Evolutionary conservation across 2,888 invertebrate species (phyloP), one percentile per base, ranked within the genome.

Genomic region (Masnerella sp.): DNA sequence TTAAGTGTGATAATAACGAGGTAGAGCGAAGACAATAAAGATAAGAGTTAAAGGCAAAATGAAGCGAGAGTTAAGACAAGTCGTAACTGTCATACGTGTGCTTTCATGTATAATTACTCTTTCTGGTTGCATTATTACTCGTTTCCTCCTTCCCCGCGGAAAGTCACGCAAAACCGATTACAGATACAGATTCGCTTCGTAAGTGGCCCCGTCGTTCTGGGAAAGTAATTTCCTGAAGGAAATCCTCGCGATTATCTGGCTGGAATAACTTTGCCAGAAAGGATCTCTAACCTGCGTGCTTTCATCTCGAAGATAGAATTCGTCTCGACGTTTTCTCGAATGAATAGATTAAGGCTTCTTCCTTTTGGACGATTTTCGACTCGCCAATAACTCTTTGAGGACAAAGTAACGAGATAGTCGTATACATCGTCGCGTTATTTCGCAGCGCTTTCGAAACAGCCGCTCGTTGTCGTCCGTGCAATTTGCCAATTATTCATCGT

Each of bases 211-310:
- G 79, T 80, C 79, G 79, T 77, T 77, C 80, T 81, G 83, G 77
- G 78, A 83, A 82, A 83, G 83, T 83, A 84, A 83, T 84, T 84
- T 84, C 83, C 83, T 80, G 79, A 52, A 80, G 83, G 83, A 84
- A 84, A 84, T 83, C 83, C 82, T 77, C 69, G 78, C 80, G 82
- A 82, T 82, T 83, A 83, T 83, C 82, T 80, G 61, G 62, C 79
- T 80, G 78, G 79, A 83, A 81, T 81, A 83, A 82, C 80, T 79
- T 77, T 73, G 79, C 75, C 78, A 77, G 78, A 78, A 79, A 79
- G 80, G 77, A 80, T 79, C 80, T 77, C 77, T 79, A 78, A 74
- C 75, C 75, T 72, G 77, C 59, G 72, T 20, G 51, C 69, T 70
- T 70, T 73, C 72, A 74, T 74, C 74, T 64, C 67, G 47, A 52